phyloP scores from a whole-genome alignment of 2,888 invertebrate genomes.

The Mimas tiliae region DNA sequence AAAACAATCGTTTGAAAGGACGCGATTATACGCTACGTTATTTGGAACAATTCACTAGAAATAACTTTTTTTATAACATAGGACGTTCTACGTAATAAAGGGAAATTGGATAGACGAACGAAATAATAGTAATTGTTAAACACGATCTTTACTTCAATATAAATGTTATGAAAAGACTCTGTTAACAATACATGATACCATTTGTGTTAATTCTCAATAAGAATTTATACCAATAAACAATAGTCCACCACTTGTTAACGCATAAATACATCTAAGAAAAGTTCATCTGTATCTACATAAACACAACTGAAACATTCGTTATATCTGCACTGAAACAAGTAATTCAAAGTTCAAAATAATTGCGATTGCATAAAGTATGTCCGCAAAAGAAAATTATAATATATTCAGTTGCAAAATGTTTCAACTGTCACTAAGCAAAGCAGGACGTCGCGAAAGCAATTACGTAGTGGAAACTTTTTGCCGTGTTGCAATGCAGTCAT shows the following conservation, averaged over 20 bases:
- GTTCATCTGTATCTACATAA: neutral
- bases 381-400: conserved; percentile 13
- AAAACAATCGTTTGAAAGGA: conserved; percentile 42
- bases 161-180: too few relatives aligned
- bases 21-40: neutral
- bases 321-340: neutral
- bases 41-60: neutral
- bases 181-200: too few relatives aligned
- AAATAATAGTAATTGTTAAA: neutral
- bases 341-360: conserved; percentile 3
- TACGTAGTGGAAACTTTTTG: conserved; percentile 45
- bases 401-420: neutral
- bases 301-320: neutral
- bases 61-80: neutral
- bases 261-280: neutral
- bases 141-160: neutral
- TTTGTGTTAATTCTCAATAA: neutral
- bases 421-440: conserved; percentile 35
- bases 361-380: neutral
- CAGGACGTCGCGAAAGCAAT: conserved; percentile 47
- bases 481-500: conserved; percentile 49
- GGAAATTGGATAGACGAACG: neutral
- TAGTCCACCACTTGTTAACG: too few relatives aligned
- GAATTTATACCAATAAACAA: too few relatives aligned
- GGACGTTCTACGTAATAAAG: neutral